A percentile compares a stretch with the other conserved stretches of the same genome.
Evolutionary conservation across 2,113 vertebrate species (phyloP).

Genomic region (Delphinapterus leucas): DNA sequence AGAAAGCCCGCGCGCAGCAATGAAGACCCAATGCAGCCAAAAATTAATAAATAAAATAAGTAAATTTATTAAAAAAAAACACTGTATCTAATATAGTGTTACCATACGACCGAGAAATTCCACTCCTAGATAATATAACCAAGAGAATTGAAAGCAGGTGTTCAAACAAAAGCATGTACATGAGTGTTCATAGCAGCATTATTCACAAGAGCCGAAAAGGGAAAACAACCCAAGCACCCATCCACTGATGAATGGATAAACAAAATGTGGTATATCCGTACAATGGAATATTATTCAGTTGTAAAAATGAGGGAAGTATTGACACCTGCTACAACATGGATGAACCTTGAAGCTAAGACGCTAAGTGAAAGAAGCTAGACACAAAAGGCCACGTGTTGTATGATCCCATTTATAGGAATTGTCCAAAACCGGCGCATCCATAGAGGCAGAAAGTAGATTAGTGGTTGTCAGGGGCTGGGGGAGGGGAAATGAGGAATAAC

Average conservation of each 20-base stretch:
- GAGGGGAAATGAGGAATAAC: rapidly evolving
- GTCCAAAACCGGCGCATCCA: not conserved
- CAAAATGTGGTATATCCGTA: rapidly evolving
- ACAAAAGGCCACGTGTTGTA: rapidly evolving
- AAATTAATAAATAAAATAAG: no score
- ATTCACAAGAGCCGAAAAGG: not conserved
- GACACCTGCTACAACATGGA: rapidly evolving
- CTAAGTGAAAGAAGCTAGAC: not conserved
- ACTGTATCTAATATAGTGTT: not conserved
- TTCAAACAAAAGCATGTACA: not conserved
- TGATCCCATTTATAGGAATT: not conserved
- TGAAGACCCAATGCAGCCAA: no score
- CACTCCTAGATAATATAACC: not conserved
- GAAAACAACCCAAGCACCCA: not conserved
- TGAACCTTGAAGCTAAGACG: not conserved
- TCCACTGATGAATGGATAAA: not conserved
- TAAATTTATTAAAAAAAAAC: no score
- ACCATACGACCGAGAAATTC: not conserved
- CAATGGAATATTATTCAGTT: not conserved
- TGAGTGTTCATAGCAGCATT: not conserved
- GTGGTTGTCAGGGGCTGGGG: not conserved
- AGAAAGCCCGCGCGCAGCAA: no score
- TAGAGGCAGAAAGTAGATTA: not conserved
- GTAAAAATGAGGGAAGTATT: not conserved
- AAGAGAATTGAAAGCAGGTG: not conserved